phyloP scores from a whole-genome alignment of 2,888 invertebrate genomes.

The Rotaria macrura region DNA sequence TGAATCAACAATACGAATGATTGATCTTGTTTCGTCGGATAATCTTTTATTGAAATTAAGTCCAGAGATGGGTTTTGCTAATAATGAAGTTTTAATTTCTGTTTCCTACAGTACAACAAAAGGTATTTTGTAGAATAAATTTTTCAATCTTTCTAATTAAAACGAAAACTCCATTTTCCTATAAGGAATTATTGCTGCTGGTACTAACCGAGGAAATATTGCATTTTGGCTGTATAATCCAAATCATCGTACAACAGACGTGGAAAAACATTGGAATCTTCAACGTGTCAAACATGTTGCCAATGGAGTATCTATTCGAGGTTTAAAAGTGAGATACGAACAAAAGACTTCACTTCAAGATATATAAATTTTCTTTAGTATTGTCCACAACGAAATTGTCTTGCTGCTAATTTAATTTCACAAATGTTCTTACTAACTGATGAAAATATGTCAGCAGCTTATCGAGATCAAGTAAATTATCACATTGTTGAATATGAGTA shows the following conservation, averaged over 20 bases:
- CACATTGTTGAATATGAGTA: no score
- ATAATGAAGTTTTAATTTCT: constrained; percentile 49
- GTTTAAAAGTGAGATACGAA: constrained; percentile 51
- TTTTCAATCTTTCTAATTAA: no score
- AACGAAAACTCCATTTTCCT: background rate
- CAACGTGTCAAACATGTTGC: constrained; percentile 56
- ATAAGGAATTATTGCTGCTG: constrained; percentile 68
- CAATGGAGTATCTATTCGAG: constrained; percentile 46
- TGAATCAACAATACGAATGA: constrained; percentile 54
- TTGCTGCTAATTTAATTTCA: constrained; percentile 52
- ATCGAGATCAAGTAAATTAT: constrained; percentile 58
- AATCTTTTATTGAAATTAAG: constrained; percentile 65
- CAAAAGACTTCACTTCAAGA: background rate
- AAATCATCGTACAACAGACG: constrained; percentile 8
- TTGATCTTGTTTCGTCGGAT: constrained; percentile 46
- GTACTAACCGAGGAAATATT: constrained; percentile 76
- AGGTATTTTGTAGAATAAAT: constrained; percentile 36
- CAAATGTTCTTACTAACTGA: constrained; percentile 76
- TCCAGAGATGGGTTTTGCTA: constrained; percentile 52
- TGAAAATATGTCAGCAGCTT: constrained; percentile 70
- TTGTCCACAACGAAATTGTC: constrained; percentile 45
- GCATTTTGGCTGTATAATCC: constrained; percentile 64
- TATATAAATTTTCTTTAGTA: constrained; percentile 53
- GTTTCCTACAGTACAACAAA: constrained; percentile 47
- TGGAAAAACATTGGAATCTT: constrained; percentile 71